These are phyloP conservation scores for Exephanes ischioxanthus DNA, from an alignment of 2,888 invertebrate genomes.

Conservation along the genomic window DNA sequence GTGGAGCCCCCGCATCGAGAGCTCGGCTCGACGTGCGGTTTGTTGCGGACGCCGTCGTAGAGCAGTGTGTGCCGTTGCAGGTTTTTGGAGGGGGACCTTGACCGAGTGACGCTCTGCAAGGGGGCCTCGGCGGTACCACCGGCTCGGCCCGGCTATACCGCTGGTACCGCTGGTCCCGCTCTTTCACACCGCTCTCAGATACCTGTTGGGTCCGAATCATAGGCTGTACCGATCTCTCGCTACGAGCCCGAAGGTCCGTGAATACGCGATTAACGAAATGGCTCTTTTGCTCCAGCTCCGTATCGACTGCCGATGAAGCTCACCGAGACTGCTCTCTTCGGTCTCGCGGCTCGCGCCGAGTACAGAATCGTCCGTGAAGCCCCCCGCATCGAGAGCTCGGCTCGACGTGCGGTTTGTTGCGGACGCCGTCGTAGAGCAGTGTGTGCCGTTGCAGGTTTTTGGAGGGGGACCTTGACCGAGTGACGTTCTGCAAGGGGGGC, in stretches of 20 bases:
- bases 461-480: slow-evolving; percentile 83
- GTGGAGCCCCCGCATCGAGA: slow-evolving; percentile 68
- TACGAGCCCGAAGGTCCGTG: slow-evolving; percentile 1
- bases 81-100: slow-evolving; percentile 83
- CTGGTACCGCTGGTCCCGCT: neutral
- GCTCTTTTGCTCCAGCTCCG: neutral
- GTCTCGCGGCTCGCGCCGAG: slow-evolving; percentile 73
- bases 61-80: slow-evolving; percentile 62
- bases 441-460: slow-evolving; percentile 75
- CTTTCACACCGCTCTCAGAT: slow-evolving; percentile 57
- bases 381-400: slow-evolving; percentile 38
- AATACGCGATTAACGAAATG: neutral
- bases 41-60: slow-evolving; percentile 47
- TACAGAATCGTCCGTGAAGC: slow-evolving; percentile 78
- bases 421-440: slow-evolving; percentile 27
- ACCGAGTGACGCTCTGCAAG: slow-evolving; percentile 83
- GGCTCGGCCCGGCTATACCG: slow-evolving; percentile 8
- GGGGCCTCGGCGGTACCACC: slow-evolving; percentile 42
- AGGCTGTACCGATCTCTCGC: neutral
- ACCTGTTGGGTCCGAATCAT: slow-evolving; percentile 71
- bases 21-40: slow-evolving; percentile 33
- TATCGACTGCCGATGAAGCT: neutral
- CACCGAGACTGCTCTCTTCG: slow-evolving; percentile 14
- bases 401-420: slow-evolving; percentile 47
- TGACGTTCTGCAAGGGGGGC: slow-evolving; percentile 75